A percentile compares a stretch with the other conserved stretches of the same genome.
Evolutionary conservation across 1,140 invertebrate genomes (phyloP).

Genomic region (Trinorchestia longiramus): DNA sequence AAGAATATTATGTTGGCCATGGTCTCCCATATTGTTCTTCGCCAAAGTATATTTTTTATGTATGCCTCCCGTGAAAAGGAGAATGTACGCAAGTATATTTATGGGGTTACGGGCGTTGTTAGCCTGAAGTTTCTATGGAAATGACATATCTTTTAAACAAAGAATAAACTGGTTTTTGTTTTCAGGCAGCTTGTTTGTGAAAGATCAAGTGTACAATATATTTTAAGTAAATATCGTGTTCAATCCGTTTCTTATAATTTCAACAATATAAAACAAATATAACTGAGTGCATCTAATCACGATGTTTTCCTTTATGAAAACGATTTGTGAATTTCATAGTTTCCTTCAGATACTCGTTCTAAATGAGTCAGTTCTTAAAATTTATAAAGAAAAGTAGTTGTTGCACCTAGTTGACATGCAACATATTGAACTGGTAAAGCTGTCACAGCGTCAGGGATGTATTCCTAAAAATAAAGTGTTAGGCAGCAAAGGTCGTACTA

Average conservation of each 20-base stretch:
- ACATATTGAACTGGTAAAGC: no score
- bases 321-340: neutral
- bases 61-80: neutral
- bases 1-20: neutral
- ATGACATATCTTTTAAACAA: neutral
- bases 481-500: no score
- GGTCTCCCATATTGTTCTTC: neutral
- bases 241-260: neutral
- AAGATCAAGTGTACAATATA: neutral
- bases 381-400: neutral
- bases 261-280: neutral
- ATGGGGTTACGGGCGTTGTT: neutral
- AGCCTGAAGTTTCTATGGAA: neutral
- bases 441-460: no score
- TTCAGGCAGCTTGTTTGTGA: neutral
- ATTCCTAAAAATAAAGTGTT: no score
- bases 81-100: no score
- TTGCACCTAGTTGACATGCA: neutral
- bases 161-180: neutral
- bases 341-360: neutral
- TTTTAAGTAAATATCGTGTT: neutral
- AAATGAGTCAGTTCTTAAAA: neutral
- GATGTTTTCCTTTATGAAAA: neutral
- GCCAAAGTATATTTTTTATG: neutral
- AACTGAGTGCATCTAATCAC: no score